Base-by-base conservation (phyloP, 2,113 vertebrate species). In the Thalassarche chlororhynchos region DNA sequence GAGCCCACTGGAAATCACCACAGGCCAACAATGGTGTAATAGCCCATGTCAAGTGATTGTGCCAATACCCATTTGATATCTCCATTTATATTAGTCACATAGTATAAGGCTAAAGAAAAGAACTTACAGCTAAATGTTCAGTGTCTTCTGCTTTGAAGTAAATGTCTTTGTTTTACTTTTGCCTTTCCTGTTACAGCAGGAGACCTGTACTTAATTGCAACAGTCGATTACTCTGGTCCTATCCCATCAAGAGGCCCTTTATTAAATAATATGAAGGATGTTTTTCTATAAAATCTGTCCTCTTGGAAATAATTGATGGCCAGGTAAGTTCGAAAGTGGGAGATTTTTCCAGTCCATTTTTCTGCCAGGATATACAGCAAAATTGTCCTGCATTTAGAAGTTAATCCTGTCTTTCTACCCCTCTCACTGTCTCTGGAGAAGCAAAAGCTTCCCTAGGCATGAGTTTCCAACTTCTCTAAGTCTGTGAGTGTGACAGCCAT, bases 401-500 rank as follows among this genome's bases (percentile, higher is more conserved):
- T 62, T 74, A 89, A 34, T 83, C 28, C 42, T 66, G 21, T 62
- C 42, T 19, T 54, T 83, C 25, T 12, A 55, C 10, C 4, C 15
- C 49, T 69, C 31, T 90, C 34, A 24, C 18, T 34, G 68, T 21
- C 28, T 75, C 8, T 83, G 31, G 15, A 65, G 46, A 64, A 79
- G 52, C 12, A 82, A 85, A 92, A 64, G 14, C 36, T 94, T 84
- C 72, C 47, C 13, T 29, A 70, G n/a, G 6, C 15, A 0, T 25
- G 29, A 68, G 64, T 70, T 76, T 68, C 26, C 13, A 78, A 18
- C 23, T 78, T 91, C 17, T 70, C 42, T 71, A 14, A 66, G 23
- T 24, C 17, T 29, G 10, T 81, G 60, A 49, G 46, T 1, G 0
- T 0, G 1, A 65, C 28, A 69, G 10, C 46, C 14, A 0, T 47